A percentile compares a stretch with the other conserved stretches of the same genome.
These are phyloP conservation scores for Xenentodon cancila DNA, from an alignment of 2,797 vertebrate species.

Conservation along the genomic window DNA sequence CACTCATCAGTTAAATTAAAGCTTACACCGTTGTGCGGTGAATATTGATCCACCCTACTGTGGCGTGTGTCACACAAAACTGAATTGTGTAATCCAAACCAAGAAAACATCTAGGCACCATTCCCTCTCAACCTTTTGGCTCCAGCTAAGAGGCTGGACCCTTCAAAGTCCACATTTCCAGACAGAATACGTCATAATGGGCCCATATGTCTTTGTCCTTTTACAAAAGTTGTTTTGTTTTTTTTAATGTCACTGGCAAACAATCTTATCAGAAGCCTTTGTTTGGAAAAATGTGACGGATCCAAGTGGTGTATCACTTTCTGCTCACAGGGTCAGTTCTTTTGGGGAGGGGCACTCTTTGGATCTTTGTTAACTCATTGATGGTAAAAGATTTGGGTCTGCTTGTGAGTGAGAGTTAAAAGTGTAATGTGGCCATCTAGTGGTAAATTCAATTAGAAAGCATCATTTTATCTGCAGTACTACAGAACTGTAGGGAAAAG, in stretches of 20 bases:
- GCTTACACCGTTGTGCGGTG: constrained; percentile 55
- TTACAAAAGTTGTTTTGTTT: constrained; percentile 18
- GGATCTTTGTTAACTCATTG: constrained; percentile 4
- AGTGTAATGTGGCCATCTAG: constrained; percentile 75
- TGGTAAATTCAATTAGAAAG: constrained; percentile 49
- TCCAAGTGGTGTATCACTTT: background rate
- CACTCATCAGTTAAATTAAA: constrained; percentile 76
- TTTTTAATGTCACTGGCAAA: constrained; percentile 7
- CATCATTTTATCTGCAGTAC: constrained; percentile 47
- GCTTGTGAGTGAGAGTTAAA: constrained; percentile 13
- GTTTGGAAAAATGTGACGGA: constrained; percentile 3
- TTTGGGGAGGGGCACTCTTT: constrained; percentile 7
- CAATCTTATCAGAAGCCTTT: constrained; percentile 6
- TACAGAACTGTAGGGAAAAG: constrained; percentile 16
- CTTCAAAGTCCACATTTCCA: constrained; percentile 41
- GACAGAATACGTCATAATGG: constrained; percentile 43
- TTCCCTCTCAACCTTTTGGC: constrained; percentile 20
- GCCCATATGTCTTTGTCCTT: constrained; percentile 2
- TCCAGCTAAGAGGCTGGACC: constrained; percentile 23
- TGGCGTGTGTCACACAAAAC: constrained; percentile 32
- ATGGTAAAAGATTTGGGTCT: background rate
- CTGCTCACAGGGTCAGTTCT: background rate
- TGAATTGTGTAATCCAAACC: constrained; percentile 31
- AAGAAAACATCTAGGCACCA: constrained; percentile 6
- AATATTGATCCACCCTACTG: constrained; percentile 45